Evolutionary conservation across 2,797 vertebrate species (phyloP), one percentile per base, ranked within the genome.

Genomic region (Xenentodon cancila): DNA sequence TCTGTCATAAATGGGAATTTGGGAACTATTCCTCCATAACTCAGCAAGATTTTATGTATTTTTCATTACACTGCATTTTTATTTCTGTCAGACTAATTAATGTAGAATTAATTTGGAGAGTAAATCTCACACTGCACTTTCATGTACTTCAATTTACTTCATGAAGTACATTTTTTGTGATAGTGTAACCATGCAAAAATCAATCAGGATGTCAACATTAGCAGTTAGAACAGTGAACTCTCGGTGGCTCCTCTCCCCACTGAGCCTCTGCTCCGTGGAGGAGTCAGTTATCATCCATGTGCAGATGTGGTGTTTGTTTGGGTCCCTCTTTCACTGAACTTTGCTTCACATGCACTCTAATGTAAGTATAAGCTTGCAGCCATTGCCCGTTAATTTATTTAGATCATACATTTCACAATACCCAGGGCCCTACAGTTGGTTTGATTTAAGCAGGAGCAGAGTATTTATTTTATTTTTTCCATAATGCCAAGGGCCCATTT

Each of bases 291-390:
- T 63, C 53, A 71, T 71, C 58, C 34, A 46, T 53, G 60, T 70
- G 51, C 49, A 59, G 30, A 37, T 53, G n/a, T 50, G 12, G 40
- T 62, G 62, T 65, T 58, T 68, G 59, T 55, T 65, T 66, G 53
- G 48, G 9, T 51, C 53, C 11, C 19, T 37, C 15, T 71, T 43
- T 56, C 61, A 61, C 8, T 2, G 18, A 21, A 47, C 19, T 37
- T 18, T 65, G 53, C 13, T 40, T 40, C 37, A 40, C 37, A 53
- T 67, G 64, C 47, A 68, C 47, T 56, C 30, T 65, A 64, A 63
- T 70, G 27, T 25, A 56, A 52, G 57, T 49, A 72, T 55, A 44
- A 53, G 64, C 60, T 74, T 20, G 22, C 49, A 73, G 60, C 61
- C 18, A 50, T 80, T 19, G 49, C 51, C 69, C 52, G 53, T 40